Conservation (phyloP, 1,140 invertebrate genomes). For the Polypedilum pembai region DNA sequence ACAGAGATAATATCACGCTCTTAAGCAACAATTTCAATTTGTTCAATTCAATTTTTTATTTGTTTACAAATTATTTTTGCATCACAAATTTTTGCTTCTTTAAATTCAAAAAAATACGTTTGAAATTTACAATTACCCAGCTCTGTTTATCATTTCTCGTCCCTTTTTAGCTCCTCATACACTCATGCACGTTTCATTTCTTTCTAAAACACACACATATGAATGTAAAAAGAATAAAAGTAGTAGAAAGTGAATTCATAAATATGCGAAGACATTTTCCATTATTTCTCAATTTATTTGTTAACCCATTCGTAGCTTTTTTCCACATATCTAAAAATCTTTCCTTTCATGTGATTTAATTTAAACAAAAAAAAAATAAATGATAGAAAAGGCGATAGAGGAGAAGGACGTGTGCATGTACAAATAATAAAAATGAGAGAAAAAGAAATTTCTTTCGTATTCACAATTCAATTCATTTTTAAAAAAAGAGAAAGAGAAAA, state of each 20-base stretch:
- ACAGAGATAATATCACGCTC: no score
- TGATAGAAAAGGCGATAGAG: no score
- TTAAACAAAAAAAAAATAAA: neutral
- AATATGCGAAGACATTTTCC: constrained; percentile 17
- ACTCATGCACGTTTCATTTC: neutral
- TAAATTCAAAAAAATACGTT: no score
- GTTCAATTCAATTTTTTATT: no score
- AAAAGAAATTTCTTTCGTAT: neutral
- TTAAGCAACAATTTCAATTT: no score
- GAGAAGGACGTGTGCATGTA: neutral
- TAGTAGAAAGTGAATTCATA: constrained; percentile 4
- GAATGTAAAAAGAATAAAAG: neutral
- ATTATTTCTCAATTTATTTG: constrained; percentile 19
- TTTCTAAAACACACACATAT: neutral
- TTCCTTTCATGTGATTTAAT: constrained; percentile 1
- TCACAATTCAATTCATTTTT: neutral
- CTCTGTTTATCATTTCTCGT: no score
- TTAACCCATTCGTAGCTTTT: neutral
- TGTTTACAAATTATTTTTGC: no score
- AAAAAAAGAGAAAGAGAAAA: neutral
- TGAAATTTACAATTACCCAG: no score
- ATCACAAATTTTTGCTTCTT: no score
- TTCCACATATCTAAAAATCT: neutral
- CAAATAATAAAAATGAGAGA: neutral
- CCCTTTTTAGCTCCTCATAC: neutral